These are phyloP conservation scores for Naja naja DNA, from an alignment of 2,113 vertebrate species.

Conservation along the genomic window DNA sequence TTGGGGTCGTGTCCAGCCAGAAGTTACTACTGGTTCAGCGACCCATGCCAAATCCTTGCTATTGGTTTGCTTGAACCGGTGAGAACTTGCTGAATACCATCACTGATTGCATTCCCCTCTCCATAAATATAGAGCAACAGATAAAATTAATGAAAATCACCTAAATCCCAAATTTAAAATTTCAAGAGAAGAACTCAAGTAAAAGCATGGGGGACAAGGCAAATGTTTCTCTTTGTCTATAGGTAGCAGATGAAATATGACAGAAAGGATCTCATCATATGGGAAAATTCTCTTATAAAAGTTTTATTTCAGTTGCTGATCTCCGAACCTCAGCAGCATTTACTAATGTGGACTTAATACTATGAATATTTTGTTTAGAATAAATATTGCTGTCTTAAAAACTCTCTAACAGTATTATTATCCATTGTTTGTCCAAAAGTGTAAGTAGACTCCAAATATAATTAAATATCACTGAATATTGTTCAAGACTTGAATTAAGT, in stretches of 20 bases:
- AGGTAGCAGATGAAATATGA: not conserved
- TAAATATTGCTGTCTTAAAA: not conserved
- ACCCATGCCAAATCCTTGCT: too few relatives aligned
- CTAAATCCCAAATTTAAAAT: not conserved
- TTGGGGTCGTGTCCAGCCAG: too few relatives aligned
- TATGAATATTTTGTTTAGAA: not conserved
- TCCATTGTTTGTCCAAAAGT: not conserved
- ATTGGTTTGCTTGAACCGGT: too few relatives aligned
- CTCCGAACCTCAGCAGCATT: not conserved
- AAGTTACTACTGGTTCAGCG: too few relatives aligned
- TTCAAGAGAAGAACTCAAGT: not conserved
- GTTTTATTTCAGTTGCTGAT: not conserved
- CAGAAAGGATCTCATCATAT: not conserved
- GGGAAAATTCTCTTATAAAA: not conserved
- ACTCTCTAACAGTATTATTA: not conserved
- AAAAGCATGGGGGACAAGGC: not conserved
- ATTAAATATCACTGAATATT: not conserved
- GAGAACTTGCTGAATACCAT: too few relatives aligned
- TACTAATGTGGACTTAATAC: not conserved
- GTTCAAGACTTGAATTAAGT: slow-evolving; percentile 16
- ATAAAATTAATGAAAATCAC: not conserved
- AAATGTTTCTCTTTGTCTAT: not conserved
- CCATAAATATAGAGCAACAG: not conserved
- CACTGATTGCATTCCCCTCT: not conserved
- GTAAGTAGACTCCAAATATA: not conserved